Evolutionary conservation across 1,140 invertebrate genomes (phyloP).

Genomic region (Drosophila parabipectinata): DNA sequence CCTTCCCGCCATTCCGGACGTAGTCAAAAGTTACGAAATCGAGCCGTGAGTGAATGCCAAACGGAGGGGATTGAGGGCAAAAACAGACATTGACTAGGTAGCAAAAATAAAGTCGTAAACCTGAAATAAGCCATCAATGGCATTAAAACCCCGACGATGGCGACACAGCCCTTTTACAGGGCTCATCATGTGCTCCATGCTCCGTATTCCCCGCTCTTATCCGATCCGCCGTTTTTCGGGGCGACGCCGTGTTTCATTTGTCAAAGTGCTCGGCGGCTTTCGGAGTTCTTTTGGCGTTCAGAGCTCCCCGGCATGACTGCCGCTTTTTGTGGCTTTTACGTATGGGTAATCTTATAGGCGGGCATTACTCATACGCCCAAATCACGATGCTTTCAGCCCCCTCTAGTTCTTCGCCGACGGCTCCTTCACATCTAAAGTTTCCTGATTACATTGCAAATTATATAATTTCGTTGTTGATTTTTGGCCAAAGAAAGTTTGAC

Average conservation of each 20-base stretch:
- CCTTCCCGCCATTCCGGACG: constrained; percentile 12
- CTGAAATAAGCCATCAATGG: constrained; percentile 82
- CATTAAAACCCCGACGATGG: constrained; percentile 72
- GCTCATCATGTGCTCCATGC: constrained; percentile 30
- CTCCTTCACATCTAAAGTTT: constrained; percentile 71
- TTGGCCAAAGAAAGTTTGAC: constrained; percentile 51
- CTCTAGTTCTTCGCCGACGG: not conserved
- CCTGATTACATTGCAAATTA: constrained; percentile 81
- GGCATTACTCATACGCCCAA: constrained; percentile 74
- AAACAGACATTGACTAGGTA: constrained; percentile 68
- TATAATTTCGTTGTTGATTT: constrained; percentile 80
- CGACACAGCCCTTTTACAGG: constrained; percentile 59
- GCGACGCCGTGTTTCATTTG: constrained; percentile 72
- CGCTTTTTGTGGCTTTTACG: constrained; percentile 71
- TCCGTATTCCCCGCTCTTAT: constrained; percentile 9
- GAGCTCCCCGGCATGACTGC: constrained; percentile 38
- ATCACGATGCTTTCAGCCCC: constrained; percentile 28
- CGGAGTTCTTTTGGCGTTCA: constrained; percentile 34
- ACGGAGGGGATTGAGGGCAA: constrained; percentile 8
- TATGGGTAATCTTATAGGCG: constrained; percentile 79
- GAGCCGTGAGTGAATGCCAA: constrained; percentile 69
- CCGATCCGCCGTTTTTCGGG: constrained; percentile 18
- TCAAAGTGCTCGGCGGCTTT: constrained; percentile 70
- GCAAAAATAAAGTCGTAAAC: constrained; percentile 82
- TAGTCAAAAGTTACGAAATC: constrained; percentile 78